Conservation (phyloP, 2,113 vertebrate species). For the Gobiocypris rarus region DNA sequence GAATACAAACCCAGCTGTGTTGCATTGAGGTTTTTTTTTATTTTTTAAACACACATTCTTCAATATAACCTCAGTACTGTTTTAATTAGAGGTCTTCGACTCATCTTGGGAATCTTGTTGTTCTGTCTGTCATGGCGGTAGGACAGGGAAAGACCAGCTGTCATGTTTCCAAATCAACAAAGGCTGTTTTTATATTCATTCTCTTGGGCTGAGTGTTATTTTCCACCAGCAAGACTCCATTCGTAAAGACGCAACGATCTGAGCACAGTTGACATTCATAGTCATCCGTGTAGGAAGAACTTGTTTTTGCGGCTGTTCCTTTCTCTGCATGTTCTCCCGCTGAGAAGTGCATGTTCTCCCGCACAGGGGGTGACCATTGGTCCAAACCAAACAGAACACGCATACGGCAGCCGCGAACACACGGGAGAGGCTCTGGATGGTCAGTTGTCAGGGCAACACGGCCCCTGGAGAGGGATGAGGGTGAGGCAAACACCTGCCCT, state of each 20-base stretch:
- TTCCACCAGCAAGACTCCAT: background rate
- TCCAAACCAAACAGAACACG: slow-evolving; percentile 37
- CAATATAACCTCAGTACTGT: background rate
- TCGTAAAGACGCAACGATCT: background rate
- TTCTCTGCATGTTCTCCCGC: background rate
- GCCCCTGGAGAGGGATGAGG: slow-evolving; percentile 71
- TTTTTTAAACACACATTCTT: background rate
- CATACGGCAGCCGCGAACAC: background rate
- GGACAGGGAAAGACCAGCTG: slow-evolving; percentile 23
- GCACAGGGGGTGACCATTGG: slow-evolving; percentile 25
- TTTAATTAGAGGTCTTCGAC: slow-evolving; percentile 8
- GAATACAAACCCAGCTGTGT: slow-evolving; percentile 1
- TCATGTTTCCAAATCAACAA: slow-evolving; percentile 38
- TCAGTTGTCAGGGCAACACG: slow-evolving; percentile 62
- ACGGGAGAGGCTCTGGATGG: slow-evolving; percentile 32
- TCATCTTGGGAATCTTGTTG: slow-evolving; percentile 27
- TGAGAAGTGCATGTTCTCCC: slow-evolving; percentile 19
- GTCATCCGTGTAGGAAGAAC: background rate
- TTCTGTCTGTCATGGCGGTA: slow-evolving; percentile 8
- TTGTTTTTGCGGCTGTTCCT: background rate
- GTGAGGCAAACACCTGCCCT: slow-evolving; percentile 80
- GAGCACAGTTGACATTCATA: slow-evolving; percentile 7
- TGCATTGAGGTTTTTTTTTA: background rate
- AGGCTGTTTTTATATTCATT: slow-evolving; percentile 16
- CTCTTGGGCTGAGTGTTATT: background rate